phyloP scores from a whole-genome alignment of 2,797 vertebrate species.

The Enteromius argenteus region DNA sequence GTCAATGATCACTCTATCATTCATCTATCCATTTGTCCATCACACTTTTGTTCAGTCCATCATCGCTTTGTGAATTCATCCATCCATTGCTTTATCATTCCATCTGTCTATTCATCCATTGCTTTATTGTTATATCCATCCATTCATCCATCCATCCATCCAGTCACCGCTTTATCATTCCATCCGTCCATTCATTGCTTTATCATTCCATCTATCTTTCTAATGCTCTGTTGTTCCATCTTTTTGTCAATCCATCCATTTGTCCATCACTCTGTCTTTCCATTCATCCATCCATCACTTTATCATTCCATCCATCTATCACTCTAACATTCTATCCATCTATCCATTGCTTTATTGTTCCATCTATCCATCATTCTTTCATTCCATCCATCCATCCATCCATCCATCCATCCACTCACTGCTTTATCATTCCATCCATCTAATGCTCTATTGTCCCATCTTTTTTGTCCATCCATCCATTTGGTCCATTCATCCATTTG shows the following conservation, averaged over 20 bases:
- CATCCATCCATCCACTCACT: not conserved
- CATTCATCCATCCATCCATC: no score
- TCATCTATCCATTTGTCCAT: not conserved
- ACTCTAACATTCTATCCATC: not conserved
- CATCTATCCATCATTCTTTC: not conserved
- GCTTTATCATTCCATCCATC: not conserved
- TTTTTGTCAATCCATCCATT: not conserved
- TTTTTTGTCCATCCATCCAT: not conserved
- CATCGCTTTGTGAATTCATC: not conserved
- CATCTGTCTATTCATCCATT: not conserved
- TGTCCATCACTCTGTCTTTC: not conserved
- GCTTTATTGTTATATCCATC: not conserved
- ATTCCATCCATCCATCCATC: not conserved
- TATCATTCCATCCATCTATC: not conserved
- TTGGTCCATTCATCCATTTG: no score
- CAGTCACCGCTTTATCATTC: no score
- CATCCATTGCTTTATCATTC: not conserved
- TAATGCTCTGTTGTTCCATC: no score
- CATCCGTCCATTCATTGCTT: not conserved
- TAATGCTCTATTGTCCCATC: not conserved
- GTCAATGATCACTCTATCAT: not conserved
- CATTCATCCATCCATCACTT: not conserved
- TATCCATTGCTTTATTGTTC: not conserved
- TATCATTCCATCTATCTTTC: not conserved
- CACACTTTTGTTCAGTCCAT: not conserved